These are phyloP conservation scores for Bettongia penicillata DNA, from an alignment of 2,113 vertebrate genomes.

Conservation along the genomic window DNA sequence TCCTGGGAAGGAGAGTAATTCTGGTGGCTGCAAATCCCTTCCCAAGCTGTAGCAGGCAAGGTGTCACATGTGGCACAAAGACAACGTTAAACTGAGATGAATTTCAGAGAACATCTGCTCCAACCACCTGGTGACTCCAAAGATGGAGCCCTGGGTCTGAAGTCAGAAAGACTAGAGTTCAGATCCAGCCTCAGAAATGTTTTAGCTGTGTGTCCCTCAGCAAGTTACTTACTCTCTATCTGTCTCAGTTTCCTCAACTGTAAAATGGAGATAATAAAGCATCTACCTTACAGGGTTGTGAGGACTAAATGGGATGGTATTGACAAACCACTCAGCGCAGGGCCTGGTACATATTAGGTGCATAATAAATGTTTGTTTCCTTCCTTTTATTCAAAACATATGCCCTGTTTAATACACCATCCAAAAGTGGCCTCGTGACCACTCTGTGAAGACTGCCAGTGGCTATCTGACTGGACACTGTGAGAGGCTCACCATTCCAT, in stretches of 20 bases:
- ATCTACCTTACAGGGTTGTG: neutral
- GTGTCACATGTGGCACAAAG: too few relatives aligned
- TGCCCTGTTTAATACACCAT: neutral
- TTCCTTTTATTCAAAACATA: neutral
- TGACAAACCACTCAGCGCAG: neutral
- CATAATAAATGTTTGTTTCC: neutral
- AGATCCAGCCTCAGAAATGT: neutral
- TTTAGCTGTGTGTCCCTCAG: neutral
- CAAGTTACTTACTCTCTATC: neutral
- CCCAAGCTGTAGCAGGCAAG: neutral
- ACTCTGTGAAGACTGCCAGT: neutral
- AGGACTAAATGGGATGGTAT: neutral
- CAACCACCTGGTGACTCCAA: neutral
- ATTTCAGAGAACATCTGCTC: neutral
- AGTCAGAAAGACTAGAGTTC: too few relatives aligned
- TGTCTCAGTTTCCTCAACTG: neutral
- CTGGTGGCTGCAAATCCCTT: neutral
- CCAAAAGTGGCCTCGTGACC: too few relatives aligned
- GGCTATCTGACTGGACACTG: neutral
- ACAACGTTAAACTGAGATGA: neutral
- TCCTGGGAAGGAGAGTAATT: too few relatives aligned
- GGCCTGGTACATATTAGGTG: neutral
- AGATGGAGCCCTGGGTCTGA: too few relatives aligned
- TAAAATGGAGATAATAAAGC: neutral
- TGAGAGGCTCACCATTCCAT: slow-evolving; percentile 75